phyloP scores from a whole-genome alignment of 2,113 vertebrate species.

The Scytalopus superciliaris region DNA sequence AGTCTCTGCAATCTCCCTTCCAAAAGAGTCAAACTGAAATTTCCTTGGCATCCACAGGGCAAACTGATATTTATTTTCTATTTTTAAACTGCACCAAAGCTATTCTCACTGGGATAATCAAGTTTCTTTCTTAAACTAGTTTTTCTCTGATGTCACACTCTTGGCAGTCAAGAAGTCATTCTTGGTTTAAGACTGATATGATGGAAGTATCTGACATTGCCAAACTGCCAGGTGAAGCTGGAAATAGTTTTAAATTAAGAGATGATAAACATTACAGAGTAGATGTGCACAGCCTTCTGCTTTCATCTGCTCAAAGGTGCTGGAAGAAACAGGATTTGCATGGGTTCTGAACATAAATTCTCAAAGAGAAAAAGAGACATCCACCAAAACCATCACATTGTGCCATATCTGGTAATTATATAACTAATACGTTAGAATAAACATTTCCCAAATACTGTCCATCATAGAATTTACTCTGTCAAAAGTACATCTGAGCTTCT shows the following conservation, averaged over 20 bases:
- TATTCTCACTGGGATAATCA: not conserved
- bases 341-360: not conserved
- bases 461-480: not conserved
- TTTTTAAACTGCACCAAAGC: not conserved
- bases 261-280: not conserved
- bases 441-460: not conserved
- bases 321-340: not conserved
- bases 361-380: not conserved
- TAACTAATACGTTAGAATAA: not conserved
- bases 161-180: not conserved
- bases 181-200: not conserved
- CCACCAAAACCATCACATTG: not conserved
- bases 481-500: not conserved
- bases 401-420: not conserved
- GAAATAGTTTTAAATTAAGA: not conserved
- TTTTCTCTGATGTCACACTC: not conserved
- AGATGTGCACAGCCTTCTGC: not conserved
- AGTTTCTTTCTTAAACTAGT: not conserved
- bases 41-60: accelerated
- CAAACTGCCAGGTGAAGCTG: not conserved
- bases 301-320: not conserved
- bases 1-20: not conserved
- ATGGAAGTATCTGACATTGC: not conserved
- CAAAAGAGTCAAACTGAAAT: not conserved
- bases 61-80: not conserved